phyloP scores from a whole-genome alignment of 2,888 invertebrate genomes.

The Trissolcus japonicus region DNA sequence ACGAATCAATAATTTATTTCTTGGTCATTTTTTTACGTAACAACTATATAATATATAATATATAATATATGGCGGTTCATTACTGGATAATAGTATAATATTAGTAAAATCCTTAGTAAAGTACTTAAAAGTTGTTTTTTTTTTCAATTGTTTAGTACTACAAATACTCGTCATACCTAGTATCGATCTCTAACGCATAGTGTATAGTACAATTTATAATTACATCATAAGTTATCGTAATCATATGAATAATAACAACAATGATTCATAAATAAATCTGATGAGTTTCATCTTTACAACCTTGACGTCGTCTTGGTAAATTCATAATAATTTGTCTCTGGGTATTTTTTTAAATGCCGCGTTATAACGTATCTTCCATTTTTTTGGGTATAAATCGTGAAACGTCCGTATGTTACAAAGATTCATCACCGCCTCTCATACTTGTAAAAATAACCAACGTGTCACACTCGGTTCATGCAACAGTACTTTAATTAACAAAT shows the following conservation, averaged over 20 bases:
- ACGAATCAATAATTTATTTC: conserved; percentile 63
- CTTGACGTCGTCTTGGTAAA: conserved; percentile 49
- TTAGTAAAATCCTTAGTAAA: conserved; percentile 61
- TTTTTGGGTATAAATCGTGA: conserved; percentile 55
- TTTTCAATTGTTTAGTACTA: conserved; percentile 59
- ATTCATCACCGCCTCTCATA: conserved; percentile 53
- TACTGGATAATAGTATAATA: conserved; percentile 59
- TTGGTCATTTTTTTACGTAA: conserved; percentile 74
- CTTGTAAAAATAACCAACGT: conserved; percentile 57
- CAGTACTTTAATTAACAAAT: conserved; percentile 53
- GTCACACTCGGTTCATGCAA: conserved; percentile 49
- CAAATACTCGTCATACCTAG: conserved; percentile 58
- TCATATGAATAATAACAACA: conserved; percentile 61
- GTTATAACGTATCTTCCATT: neutral
- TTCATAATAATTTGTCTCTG: conserved; percentile 23
- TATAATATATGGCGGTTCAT: conserved; percentile 59
- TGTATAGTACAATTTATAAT: conserved; percentile 60
- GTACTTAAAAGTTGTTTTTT: conserved; percentile 55
- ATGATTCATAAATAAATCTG: conserved; percentile 61
- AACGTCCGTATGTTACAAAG: conserved; percentile 57
- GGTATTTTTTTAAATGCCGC: neutral
- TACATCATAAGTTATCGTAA: conserved; percentile 55
- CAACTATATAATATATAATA: conserved; percentile 66
- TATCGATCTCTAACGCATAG: conserved; percentile 59
- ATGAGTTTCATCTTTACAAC: conserved; percentile 59